A percentile compares a stretch with the other conserved stretches of the same genome.
These are phyloP conservation scores for Bruchidius siliquastri DNA, from an alignment of 2,888 invertebrate genomes.

Conservation along the genomic window DNA sequence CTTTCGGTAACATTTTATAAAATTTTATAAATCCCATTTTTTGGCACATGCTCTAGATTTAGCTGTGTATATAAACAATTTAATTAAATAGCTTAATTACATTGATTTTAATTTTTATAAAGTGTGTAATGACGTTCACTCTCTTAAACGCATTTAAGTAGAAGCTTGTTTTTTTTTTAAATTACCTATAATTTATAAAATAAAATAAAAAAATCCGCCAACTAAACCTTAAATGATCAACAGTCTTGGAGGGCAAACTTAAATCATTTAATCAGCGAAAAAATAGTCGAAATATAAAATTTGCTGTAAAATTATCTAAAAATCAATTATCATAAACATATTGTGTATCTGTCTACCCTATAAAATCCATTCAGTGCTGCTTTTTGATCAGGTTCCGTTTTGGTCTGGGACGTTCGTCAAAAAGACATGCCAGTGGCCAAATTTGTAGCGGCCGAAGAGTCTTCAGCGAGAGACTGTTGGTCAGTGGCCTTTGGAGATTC, in stretches of 20 bases:
- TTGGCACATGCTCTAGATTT: not conserved
- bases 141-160: too few species aligned
- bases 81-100: too few species aligned
- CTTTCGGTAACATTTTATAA: too few species aligned
- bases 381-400: conserved; percentile 12
- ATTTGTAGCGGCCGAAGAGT: conserved; percentile 72
- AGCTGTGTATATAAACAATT: too few species aligned
- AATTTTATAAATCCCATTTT: not conserved
- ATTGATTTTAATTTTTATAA: too few species aligned
- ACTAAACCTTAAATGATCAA: too few species aligned
- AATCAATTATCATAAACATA: not conserved
- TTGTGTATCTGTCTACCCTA: not conserved
- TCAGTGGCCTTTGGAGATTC: conserved; percentile 88
- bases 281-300: conserved; percentile 4
- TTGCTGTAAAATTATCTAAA: not conserved
- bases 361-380: not conserved
- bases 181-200: too few species aligned
- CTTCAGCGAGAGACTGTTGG: conserved; percentile 85
- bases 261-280: too few species aligned
- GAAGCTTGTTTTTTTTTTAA: too few species aligned
- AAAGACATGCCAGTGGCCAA: conserved; percentile 83
- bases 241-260: too few species aligned
- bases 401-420: conserved; percentile 94
- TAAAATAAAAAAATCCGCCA: too few species aligned
- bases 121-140: too few species aligned